Evolutionary conservation across 2,797 vertebrate genomes (phyloP), one percentile per base, ranked within the genome.

Genomic region (Australoheros facetus): DNA sequence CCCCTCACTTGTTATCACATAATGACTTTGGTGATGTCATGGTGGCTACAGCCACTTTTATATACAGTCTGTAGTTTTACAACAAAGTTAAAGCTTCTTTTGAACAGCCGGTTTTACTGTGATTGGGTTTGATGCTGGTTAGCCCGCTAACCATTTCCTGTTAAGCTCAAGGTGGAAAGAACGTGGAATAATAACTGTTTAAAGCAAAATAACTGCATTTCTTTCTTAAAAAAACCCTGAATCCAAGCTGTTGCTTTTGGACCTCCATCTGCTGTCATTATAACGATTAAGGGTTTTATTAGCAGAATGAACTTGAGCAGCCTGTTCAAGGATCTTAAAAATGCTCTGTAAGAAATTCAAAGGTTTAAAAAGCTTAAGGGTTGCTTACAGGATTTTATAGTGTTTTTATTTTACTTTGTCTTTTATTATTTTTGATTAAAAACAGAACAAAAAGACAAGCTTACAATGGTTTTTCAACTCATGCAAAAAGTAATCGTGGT

Each of bases 51-150:
- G 42, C 42, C 26, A 69, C 64, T n/a, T 69, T 30, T 69, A 51
- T 51, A 30, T 30, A 51, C 42, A 51, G 64, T n/a, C 0, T 69
- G 39, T 51, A 39, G 6, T 30, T 66, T 48, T 4, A 48, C 16
- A 66, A 42, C 9, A 48, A 45, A 45, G 13, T 42, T 42, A 42
- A 64, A 28, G 60, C 8, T 45, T 69, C n/a, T 51, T 17, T 19
- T 3, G 45, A 51, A 17, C 6, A 51, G 6, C 45, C 45, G 0
- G 2, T 16, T 17, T 37, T 16, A 0, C 7, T 42, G 9, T 2
- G 39, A 66, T 48, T 19, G 39, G 23, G 0, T 28, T 48, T 66
- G 62, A 26, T 23, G 17, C 5, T 30, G 23, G 23, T 13, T 66
- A 34, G 42, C 42, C 26, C 19, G 42, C 64, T 19, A n/a, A n/a